Evolutionary conservation across 2,888 invertebrate genomes (phyloP), one percentile per base, ranked within the genome.

Genomic region (Melitaea athalia): DNA sequence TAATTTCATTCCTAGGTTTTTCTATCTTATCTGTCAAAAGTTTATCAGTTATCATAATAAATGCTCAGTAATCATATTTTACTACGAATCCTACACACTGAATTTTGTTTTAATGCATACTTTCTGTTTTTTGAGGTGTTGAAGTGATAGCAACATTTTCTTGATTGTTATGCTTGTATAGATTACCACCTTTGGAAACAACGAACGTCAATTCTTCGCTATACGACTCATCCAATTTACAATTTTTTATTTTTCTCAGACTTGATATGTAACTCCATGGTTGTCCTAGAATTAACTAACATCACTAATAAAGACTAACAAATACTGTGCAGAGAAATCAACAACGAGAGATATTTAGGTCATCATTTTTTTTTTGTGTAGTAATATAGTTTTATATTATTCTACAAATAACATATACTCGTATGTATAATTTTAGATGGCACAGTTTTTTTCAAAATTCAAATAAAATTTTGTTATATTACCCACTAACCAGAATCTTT

Each of bases 111-210:
- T n/a, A 55, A 45, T 52, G 38, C 43, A 12, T 66, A 82, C 83
- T 79, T 74, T 78, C 64, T 63, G 71, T 52, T 81, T 89, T 91
- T 77, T 89, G 85, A 59, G 90, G 91, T 7, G 91, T 91, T 14
- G 89, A 91, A 67, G 91, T 89, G 67, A 83, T 81, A 76, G 87
- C 81, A 59, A 80, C 81, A n/a, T 75, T 75, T 64, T 83, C 83
- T 45, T 17, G 59, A 74, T 78, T 79, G 72, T 84, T 81, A 75
- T 80, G 80, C 59, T 75, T 63, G 47, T 71, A 75, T 45, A 45
- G 24, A 55, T 24, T 49, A 69, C 79, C 79, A 7, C 76, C 81
- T 67, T 83, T 83, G 65, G 81, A 81, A 17, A 77, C 75, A 42
- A 70, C 75, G 71, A 75, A 80, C 49, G 79, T 76, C 64, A 77